These are phyloP conservation scores for Hemitrygon akajei DNA, from an alignment of 2,797 vertebrate species.

Conservation along the genomic window DNA sequence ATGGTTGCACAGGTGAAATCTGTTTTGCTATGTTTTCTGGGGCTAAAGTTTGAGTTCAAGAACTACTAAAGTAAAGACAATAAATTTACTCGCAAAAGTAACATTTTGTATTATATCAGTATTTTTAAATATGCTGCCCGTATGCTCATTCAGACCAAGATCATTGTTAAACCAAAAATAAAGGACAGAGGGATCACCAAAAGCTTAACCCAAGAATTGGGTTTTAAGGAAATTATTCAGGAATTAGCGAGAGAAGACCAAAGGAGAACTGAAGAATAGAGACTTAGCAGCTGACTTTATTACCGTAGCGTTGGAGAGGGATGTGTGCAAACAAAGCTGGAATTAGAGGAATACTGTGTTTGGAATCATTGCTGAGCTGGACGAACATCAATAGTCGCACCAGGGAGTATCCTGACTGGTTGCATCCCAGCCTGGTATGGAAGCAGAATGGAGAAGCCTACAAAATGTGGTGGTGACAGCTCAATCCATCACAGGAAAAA, in stretches of 20 bases:
- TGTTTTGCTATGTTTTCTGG: not conserved
- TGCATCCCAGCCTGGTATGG: too few relatives aligned
- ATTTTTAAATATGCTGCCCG: not conserved
- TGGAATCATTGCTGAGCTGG: too few relatives aligned
- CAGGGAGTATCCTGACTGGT: too few relatives aligned
- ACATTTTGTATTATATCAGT: not conserved
- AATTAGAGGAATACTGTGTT: not conserved
- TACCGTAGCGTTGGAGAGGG: too few relatives aligned
- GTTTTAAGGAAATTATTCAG: not conserved
- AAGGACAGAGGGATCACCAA: not conserved
- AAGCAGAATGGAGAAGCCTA: not conserved
- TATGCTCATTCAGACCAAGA: not conserved
- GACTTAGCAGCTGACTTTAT: not conserved
- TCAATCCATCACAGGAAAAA: too few relatives aligned
- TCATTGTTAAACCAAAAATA: not conserved
- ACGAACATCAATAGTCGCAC: too few relatives aligned
- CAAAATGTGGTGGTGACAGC: too few relatives aligned
- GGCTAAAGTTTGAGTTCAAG: not conserved
- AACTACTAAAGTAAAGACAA: not conserved
- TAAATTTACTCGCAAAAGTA: not conserved
- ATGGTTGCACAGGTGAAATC: not conserved
- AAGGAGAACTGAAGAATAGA: not conserved
- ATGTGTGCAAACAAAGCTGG: not conserved
- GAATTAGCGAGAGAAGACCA: not conserved
- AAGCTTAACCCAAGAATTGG: not conserved